Evolutionary conservation across 2,888 invertebrate genomes (phyloP).

Genomic region (Chymomyza procnemis): DNA sequence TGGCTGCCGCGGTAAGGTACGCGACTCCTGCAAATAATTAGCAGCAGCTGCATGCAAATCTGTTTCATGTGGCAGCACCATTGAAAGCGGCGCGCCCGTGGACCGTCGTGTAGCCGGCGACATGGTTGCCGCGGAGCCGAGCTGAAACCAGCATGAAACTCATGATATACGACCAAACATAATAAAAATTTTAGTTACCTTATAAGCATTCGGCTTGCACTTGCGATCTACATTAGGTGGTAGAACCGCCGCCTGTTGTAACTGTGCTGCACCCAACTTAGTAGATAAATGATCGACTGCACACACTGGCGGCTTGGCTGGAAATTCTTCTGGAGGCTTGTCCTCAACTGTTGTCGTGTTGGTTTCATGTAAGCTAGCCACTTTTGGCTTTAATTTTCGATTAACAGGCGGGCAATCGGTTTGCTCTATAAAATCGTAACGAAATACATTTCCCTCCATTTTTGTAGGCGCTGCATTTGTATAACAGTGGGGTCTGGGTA

Average conservation of each 20-base stretch:
- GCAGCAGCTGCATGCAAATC: conserved; percentile 51
- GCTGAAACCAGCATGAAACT: conserved; percentile 18
- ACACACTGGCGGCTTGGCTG: conserved; percentile 72
- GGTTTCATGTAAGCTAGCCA: conserved; percentile 23
- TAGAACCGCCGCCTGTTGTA: conserved; percentile 44
- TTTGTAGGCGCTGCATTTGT: conserved; percentile 80
- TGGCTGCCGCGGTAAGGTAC: conserved; percentile 76
- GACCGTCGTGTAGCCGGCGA: conserved; percentile 68
- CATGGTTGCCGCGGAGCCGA: conserved; percentile 61
- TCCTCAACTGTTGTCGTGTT: conserved; percentile 59
- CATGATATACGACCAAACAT: background rate
- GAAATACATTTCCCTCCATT: conserved; percentile 79
- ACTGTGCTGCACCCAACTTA: conserved; percentile 51
- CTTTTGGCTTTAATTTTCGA: conserved; percentile 87
- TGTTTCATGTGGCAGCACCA: conserved; percentile 71
- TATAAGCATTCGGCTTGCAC: conserved; percentile 81
- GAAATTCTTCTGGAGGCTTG: conserved; percentile 72
- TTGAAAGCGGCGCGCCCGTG: conserved; percentile 70
- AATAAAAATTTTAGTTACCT: conserved; percentile 68
- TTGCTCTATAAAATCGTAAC: conserved; percentile 79
- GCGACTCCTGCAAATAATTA: conserved; percentile 67
- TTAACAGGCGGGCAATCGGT: conserved; percentile 85
- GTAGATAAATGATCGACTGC: conserved; percentile 55
- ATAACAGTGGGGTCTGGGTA: conserved; percentile 79
- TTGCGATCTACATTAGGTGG: conserved; percentile 83